phyloP scores from a whole-genome alignment of 1,140 invertebrate species.

The Euura saliciscinereae region DNA sequence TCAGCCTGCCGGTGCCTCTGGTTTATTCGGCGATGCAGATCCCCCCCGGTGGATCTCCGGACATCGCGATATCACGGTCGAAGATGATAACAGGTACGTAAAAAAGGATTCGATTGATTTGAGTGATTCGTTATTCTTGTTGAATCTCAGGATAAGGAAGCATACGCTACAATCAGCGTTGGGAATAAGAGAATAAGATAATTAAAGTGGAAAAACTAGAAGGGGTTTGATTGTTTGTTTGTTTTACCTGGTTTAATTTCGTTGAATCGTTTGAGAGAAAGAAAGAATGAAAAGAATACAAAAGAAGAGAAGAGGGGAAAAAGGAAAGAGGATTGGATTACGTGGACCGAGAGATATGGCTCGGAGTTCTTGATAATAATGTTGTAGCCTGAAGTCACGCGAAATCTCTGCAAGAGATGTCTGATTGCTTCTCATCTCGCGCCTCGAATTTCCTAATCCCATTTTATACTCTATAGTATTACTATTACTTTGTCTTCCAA shows the following conservation, averaged over 20 bases:
- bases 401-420: not conserved
- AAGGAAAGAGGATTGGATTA: not conserved
- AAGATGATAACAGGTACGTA: not conserved
- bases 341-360: not conserved
- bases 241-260: too few relatives aligned
- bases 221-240: too few relatives aligned
- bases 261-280: not conserved
- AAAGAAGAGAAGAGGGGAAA: not conserved
- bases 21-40: not conserved
- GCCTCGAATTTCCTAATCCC: not conserved
- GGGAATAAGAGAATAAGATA: too few relatives aligned
- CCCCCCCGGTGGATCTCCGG: not conserved
- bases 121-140: too few relatives aligned
- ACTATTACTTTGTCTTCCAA: too few relatives aligned
- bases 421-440: not conserved
- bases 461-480: too few relatives aligned
- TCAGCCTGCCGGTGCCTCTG: not conserved
- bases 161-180: too few relatives aligned
- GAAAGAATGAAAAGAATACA: slow-evolving; percentile 15
- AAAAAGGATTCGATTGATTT: too few relatives aligned
- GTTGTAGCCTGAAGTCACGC: not conserved
- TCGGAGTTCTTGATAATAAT: not conserved
- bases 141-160: too few relatives aligned
- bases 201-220: too few relatives aligned
- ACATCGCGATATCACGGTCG: not conserved